A percentile compares a stretch with the other conserved stretches of the same genome.
Evolutionary conservation across 2,888 invertebrate species (phyloP).

Genomic region (Vesta saturnalis): DNA sequence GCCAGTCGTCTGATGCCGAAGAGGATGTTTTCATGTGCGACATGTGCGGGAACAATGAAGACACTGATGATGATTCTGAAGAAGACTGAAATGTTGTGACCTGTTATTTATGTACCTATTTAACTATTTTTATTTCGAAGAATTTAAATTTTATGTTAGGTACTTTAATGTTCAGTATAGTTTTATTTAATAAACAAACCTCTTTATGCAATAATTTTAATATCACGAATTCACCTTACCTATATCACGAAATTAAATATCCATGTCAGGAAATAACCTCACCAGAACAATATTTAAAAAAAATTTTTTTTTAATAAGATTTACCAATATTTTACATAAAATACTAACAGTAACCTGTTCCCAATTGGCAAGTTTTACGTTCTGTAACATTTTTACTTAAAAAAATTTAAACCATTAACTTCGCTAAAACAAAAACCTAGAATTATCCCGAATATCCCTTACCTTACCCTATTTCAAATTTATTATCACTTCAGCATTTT

Average conservation of each 20-base stretch:
- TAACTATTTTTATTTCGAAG: not conserved
- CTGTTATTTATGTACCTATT: not conserved
- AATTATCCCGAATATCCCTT: constrained; percentile 6
- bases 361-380: not conserved
- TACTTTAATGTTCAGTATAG: too few species aligned
- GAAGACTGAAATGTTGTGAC: not conserved
- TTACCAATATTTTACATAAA: not conserved
- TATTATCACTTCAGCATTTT: too few species aligned
- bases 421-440: not conserved
- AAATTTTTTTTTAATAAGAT: not conserved
- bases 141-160: too few species aligned
- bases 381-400: not conserved
- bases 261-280: not conserved
- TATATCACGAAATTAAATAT: not conserved
- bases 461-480: constrained; percentile 9
- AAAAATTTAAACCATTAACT: not conserved
- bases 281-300: not conserved
- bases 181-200: too few species aligned
- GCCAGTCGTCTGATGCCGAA: constrained; percentile 2
- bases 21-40: constrained; percentile 11
- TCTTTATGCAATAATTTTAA: too few species aligned
- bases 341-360: not conserved
- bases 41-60: not conserved
- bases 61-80: not conserved
- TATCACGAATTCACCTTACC: not conserved